Percentiles rank a stretch among this genome's conserved stretches.
These are phyloP conservation scores for Clistopyga incitator DNA, from an alignment of 2,888 invertebrate genomes.

Conservation along the genomic window DNA sequence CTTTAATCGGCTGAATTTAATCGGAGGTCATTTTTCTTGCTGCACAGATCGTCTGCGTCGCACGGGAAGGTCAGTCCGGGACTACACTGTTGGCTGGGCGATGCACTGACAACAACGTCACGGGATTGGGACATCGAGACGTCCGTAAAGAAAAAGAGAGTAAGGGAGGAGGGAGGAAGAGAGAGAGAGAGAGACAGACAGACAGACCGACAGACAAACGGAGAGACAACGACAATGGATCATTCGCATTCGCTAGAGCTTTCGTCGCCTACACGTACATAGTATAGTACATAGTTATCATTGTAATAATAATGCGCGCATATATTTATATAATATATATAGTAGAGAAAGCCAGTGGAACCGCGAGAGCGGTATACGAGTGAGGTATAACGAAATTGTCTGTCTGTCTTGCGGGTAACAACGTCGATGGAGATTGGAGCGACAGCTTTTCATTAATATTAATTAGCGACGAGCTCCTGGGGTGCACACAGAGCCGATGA, in stretches of 20 bases:
- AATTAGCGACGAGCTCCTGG: conserved; percentile 47
- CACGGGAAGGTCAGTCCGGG: conserved; percentile 92
- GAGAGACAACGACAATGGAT: conserved; percentile 65
- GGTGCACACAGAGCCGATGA: conserved; percentile 5
- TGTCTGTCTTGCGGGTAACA: conserved; percentile 31
- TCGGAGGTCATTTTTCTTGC: conserved; percentile 64
- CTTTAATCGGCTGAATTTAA: not conserved
- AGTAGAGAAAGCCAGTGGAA: not conserved
- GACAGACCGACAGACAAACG: too few species aligned
- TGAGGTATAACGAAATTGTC: conserved; percentile 21
- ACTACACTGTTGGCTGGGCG: conserved; percentile 91
- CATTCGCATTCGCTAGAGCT: conserved; percentile 62
- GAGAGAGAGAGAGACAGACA: not conserved
- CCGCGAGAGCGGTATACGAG: conserved; percentile 1
- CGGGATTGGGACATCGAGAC: conserved; percentile 51
- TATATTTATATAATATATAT: conserved; percentile 19
- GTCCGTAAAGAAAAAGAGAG: conserved; percentile 25
- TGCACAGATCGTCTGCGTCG: conserved; percentile 91
- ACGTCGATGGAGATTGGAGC: conserved; percentile 43
- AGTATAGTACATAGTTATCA: conserved; percentile 42
- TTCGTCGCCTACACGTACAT: conserved; percentile 63
- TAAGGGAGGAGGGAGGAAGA: too few species aligned
- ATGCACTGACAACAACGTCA: conserved; percentile 73
- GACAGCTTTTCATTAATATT: conserved; percentile 52
- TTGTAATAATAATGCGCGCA: conserved; percentile 51